Evolutionary conservation across 2,797 vertebrate genomes (phyloP), one percentile per base, ranked within the genome.

Genomic region (Anas bahamensis): DNA sequence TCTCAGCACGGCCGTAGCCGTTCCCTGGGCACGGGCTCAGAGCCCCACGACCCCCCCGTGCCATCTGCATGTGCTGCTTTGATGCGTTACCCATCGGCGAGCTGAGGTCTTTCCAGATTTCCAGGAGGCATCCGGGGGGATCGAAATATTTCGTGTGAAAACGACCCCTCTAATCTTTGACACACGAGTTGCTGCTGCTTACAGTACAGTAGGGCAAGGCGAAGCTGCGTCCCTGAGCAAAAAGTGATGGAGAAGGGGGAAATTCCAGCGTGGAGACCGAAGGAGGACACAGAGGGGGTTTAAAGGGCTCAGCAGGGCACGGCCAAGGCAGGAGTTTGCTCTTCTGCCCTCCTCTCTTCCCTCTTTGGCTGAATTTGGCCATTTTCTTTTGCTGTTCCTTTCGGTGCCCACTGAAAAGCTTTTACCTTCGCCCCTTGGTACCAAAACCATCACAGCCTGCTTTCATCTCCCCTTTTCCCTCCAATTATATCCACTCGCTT

Each of bases 21-120:
- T 10, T 92, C 92, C 84, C 76, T 41, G 69, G 85, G 60, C 83
- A 88, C 0, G 5, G 55, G 55, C 48, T 88, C 35, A 17, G 77
- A 88, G 77, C 85, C 55, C 5, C 60, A 48, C 39, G 93, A 90
- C 39, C 10, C 26, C 75, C 64, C 44, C 16, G 0, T 42, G 59
- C 83, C 78, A 88, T 61, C 78, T 85, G 86, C 29, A 89, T 11
- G 57, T 35, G 4, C 83, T 64, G 37, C 78, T 92, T 89, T 87
- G 78, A 90, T 73, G 75, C 5, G 56, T 24, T 89, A 56, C 17
- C 4, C 0, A 39, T 71, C 42, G 70, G 9, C 13, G 59, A 81
- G 37, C 55, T 42, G 60, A 64, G 15, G 59, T 61, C 81, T 72
- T 74, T 46, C 4, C 4, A 64, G 84, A 90, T 46, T 26, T 53